Conservation (phyloP, 2,888 invertebrate genomes). For the Dexiosoma caninum region DNA sequence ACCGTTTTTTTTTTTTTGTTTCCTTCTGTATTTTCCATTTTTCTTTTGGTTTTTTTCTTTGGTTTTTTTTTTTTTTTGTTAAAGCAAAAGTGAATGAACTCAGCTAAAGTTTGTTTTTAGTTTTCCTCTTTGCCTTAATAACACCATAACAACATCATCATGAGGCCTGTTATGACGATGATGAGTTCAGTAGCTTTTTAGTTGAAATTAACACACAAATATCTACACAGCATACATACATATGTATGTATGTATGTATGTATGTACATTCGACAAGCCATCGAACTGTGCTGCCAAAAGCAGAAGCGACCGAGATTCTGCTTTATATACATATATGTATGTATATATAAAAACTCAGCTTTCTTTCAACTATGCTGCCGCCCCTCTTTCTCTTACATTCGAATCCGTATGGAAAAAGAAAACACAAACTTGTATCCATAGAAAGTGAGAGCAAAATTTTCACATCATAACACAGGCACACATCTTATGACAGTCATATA, state of each 20-base stretch:
- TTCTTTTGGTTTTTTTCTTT: not conserved
- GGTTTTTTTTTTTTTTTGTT: constrained; percentile 36
- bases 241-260: no score
- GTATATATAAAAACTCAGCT: constrained; percentile 18
- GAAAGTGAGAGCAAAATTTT: constrained; percentile 76
- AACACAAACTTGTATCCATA: constrained; percentile 71
- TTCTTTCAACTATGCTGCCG: constrained; percentile 8
- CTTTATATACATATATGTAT: no score
- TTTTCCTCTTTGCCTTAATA: constrained; percentile 37
- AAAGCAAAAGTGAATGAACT: constrained; percentile 62
- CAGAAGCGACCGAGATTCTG: constrained; percentile 52
- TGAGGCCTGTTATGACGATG: constrained; percentile 37
- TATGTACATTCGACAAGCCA: constrained; percentile 4
- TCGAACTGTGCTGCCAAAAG: constrained; percentile 20
- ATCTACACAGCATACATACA: no score
- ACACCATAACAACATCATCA: constrained; percentile 12
- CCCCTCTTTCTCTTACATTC: not conserved
- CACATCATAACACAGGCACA: constrained; percentile 33
- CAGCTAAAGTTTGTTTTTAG: constrained; percentile 58
- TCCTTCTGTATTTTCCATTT: no score
- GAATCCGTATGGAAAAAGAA: not conserved
- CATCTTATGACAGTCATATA: not conserved
- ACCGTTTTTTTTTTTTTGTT: constrained; percentile 16
- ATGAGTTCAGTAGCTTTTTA: constrained; percentile 63
- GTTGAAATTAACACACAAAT: constrained; percentile 8